phyloP scores from a whole-genome alignment of 2,113 vertebrate species.

The Leptobrachium ailaonicum region DNA sequence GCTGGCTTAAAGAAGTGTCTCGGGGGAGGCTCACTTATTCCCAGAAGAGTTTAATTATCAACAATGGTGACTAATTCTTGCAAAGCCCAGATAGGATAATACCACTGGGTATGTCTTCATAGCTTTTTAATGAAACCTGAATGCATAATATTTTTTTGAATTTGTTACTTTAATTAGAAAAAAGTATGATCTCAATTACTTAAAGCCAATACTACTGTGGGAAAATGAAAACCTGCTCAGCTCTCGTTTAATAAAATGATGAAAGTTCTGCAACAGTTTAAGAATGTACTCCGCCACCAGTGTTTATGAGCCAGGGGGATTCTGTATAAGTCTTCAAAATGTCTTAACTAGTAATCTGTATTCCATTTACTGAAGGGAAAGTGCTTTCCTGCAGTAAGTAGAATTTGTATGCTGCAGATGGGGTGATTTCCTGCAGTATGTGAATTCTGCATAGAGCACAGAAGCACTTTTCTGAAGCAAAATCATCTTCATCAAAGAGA shows the following conservation, averaged over 20 bases:
- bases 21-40: background rate
- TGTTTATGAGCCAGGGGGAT: no score
- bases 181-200: background rate
- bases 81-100: background rate
- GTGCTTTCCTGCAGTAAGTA: no score
- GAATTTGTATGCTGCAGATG: no score
- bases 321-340: no score
- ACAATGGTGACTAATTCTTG: background rate
- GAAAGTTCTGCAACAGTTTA: background rate
- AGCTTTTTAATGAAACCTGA: background rate
- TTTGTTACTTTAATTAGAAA: background rate
- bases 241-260: background rate
- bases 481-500: no score
- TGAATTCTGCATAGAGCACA: no score
- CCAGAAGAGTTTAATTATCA: background rate
- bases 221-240: background rate
- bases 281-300: no score
- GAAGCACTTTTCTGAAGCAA: no score
- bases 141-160: background rate
- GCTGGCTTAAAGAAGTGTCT: background rate
- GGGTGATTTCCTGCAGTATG: no score
- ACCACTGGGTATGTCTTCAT: background rate
- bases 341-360: no score
- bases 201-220: background rate
- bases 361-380: no score